Conservation (phyloP, 2,797 vertebrate species). For the Threskiornis aethiopicus region DNA sequence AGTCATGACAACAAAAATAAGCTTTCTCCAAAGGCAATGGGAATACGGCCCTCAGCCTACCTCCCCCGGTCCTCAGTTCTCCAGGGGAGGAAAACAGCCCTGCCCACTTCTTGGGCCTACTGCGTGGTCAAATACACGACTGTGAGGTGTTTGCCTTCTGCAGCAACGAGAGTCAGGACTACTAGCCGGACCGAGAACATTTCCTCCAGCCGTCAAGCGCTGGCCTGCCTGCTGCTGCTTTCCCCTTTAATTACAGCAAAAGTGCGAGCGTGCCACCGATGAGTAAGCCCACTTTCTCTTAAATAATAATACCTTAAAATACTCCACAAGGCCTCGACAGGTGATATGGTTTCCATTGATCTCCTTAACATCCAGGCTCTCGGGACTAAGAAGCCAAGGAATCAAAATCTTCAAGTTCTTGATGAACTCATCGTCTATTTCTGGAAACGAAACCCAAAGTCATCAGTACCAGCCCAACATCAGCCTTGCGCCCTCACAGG, state of each 20-base stretch:
- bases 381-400: constrained; percentile 91
- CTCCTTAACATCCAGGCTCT: constrained; percentile 93
- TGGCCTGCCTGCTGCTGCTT: not conserved
- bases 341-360: constrained; percentile 97
- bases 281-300: not conserved
- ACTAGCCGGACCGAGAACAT: not conserved
- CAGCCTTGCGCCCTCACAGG: not conserved
- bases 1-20: constrained; percentile 49
- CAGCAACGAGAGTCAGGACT: not conserved
- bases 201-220: not conserved
- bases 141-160: not conserved
- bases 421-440: constrained; percentile 94
- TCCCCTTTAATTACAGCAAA: not conserved
- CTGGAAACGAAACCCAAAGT: constrained; percentile 68
- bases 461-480: not conserved
- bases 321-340: constrained; percentile 95
- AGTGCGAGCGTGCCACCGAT: not conserved
- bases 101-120: not conserved
- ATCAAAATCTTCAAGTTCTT: constrained; percentile 93
- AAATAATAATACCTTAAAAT: constrained; percentile 88
- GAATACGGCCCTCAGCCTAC: not conserved
- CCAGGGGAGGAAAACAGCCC: not conserved
- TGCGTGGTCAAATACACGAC: fast-evolving
- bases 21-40: not conserved
- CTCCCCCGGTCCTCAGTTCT: not conserved